Conservation (phyloP, 2,888 invertebrate genomes). For the Lasius fuliginosus region DNA sequence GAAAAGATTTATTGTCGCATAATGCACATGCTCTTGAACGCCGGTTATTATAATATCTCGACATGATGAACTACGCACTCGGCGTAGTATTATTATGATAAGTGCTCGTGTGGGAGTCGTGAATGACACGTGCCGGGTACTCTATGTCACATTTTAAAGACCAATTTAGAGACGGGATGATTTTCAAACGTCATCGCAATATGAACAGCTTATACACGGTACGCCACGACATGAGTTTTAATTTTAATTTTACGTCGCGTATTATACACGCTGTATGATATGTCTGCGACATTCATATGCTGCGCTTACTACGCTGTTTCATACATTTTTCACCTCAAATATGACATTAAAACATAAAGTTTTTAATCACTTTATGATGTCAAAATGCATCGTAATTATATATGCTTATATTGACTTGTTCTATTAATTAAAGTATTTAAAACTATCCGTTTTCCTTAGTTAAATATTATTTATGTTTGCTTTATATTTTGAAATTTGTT, state of each 20-base stretch:
- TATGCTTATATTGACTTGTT: background rate
- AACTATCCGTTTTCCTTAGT: background rate
- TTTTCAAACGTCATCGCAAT: constrained; percentile 44
- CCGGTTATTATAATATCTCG: constrained; percentile 70
- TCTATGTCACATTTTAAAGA: constrained; percentile 34
- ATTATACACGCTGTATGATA: background rate
- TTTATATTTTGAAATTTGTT: background rate
- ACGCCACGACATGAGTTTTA: constrained; percentile 5
- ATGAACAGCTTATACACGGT: background rate
- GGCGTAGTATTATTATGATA: constrained; percentile 67
- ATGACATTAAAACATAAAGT: constrained; percentile 5
- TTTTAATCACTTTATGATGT: background rate
- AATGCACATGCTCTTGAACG: constrained; percentile 62
- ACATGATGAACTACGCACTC: constrained; percentile 58
- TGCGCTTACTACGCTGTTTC: background rate
- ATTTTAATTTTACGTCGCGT: constrained; percentile 34
- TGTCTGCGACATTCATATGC: constrained; percentile 9
- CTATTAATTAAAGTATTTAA: background rate
- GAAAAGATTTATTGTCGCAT: constrained; percentile 64
- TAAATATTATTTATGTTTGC: background rate
- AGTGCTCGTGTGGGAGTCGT: constrained; percentile 62
- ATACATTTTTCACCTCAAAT: constrained; percentile 10
- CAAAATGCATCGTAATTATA: background rate
- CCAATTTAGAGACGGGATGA: constrained; percentile 35
- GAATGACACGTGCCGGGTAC: constrained; percentile 49